A percentile compares a stretch with the other conserved stretches of the same genome.
Conservation (phyloP, 2,888 invertebrate species). For the Mactromeris polynyma region DNA sequence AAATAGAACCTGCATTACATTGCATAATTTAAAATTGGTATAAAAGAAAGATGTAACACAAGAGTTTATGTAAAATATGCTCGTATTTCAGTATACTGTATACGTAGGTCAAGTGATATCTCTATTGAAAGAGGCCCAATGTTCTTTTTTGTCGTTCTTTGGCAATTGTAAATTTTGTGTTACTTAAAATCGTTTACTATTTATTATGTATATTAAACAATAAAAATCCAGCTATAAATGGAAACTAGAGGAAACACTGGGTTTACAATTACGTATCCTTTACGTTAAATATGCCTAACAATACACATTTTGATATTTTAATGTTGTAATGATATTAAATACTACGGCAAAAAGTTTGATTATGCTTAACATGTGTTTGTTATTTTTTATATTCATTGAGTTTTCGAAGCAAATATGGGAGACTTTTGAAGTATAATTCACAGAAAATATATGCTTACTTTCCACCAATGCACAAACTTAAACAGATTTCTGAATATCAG, state of each 20-base stretch:
- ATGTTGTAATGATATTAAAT: too few species aligned
- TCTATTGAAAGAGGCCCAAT: neutral
- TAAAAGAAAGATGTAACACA: neutral
- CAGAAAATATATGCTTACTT: too few species aligned
- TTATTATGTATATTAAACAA: neutral
- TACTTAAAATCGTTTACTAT: neutral
- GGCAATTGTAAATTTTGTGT: neutral
- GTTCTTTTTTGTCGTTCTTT: neutral
- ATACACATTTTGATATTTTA: neutral
- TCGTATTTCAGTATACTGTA: neutral
- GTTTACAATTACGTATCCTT: neutral
- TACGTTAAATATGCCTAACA: neutral
- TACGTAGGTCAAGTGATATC: neutral
- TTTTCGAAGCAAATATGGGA: too few species aligned
- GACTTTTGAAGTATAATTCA: too few species aligned
- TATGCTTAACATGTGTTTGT: too few species aligned
- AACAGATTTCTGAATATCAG: too few species aligned
- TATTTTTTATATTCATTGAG: too few species aligned
- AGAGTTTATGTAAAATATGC: neutral
- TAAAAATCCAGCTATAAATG: neutral
- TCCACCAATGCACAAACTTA: too few species aligned
- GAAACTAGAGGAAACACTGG: neutral
- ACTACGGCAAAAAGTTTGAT: too few species aligned
- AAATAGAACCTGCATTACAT: slow-evolving; percentile 1
- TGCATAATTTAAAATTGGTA: neutral